Percentiles rank a stretch among this genome's conserved stretches.
These are phyloP conservation scores for Muscicapa adusta DNA, from an alignment of 2,113 vertebrate species.

Conservation along the genomic window DNA sequence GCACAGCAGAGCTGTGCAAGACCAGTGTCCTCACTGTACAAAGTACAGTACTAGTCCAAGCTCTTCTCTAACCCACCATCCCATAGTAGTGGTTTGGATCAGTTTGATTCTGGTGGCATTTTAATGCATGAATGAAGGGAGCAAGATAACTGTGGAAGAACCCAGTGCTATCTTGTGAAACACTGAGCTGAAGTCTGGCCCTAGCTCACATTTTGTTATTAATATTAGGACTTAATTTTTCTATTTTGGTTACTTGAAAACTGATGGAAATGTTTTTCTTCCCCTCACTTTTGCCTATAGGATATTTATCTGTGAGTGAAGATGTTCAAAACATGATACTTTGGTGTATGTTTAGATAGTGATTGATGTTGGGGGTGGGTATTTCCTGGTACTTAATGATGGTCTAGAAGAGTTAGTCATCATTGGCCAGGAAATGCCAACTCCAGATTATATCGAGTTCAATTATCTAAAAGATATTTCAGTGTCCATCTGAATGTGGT, in stretches of 20 bases:
- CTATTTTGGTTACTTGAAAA: neutral
- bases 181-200: neutral
- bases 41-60: neutral
- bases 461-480: constrained; percentile 24
- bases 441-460: neutral
- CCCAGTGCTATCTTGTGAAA: neutral
- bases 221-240: neutral
- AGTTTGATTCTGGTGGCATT: neutral
- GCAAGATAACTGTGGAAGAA: neutral
- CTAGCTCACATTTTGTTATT: neutral
- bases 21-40: neutral
- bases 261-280: neutral
- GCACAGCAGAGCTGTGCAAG: accelerated
- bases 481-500: neutral
- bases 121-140: neutral
- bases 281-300: neutral
- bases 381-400: constrained; percentile 42
- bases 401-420: neutral
- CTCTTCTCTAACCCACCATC: neutral
- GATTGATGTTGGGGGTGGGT: neutral
- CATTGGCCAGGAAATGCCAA: constrained; percentile 50
- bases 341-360: neutral
- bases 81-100: neutral
- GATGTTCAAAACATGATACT: neutral
- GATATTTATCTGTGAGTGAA: neutral